These are phyloP conservation scores for Glandiceps talaboti DNA, from an alignment of 53 echinoderm and acorn worm genomes.

Conservation along the genomic window DNA sequence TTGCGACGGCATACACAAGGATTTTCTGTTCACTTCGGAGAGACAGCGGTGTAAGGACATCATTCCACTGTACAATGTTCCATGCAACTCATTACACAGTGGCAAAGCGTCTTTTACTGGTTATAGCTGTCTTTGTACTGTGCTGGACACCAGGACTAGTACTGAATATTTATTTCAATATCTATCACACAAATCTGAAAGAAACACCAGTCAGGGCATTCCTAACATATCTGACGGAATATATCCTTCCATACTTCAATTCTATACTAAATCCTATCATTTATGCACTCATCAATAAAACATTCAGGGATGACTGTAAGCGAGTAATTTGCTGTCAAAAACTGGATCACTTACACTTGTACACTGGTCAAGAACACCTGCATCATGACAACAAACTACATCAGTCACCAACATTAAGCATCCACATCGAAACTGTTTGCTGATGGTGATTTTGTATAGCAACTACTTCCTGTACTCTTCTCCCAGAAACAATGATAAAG, in stretches of 20 bases:
- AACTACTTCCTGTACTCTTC: too few species aligned
- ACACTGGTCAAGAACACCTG: too few species aligned
- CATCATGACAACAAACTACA: too few species aligned
- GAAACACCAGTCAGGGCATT: neutral
- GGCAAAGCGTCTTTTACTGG: conserved; percentile 86
- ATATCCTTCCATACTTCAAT: conserved; percentile 83
- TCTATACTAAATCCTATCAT: conserved; percentile 81
- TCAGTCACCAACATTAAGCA: too few species aligned
- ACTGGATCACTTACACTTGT: too few species aligned
- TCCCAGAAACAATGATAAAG: too few species aligned
- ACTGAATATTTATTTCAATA: conserved; percentile 54
- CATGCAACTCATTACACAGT: conserved; percentile 69
- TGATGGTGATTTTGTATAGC: too few species aligned
- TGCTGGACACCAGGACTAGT: conserved; percentile 88
- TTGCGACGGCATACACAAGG: conserved; percentile 47
- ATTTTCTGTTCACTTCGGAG: conserved; percentile 66
- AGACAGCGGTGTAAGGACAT: conserved; percentile 15
- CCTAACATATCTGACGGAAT: conserved; percentile 46
- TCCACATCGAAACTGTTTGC: too few species aligned
- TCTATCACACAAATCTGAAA: conserved; percentile 8
- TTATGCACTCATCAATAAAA: conserved; percentile 82
- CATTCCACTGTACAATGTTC: conserved; percentile 14
- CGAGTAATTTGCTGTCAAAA: conserved; percentile 43
- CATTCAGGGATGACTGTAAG: conserved; percentile 68
- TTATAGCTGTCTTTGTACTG: conserved; percentile 60